These are phyloP conservation scores for Amphimallon solstitiale DNA, from an alignment of 2,888 invertebrate species.

Conservation along the genomic window DNA sequence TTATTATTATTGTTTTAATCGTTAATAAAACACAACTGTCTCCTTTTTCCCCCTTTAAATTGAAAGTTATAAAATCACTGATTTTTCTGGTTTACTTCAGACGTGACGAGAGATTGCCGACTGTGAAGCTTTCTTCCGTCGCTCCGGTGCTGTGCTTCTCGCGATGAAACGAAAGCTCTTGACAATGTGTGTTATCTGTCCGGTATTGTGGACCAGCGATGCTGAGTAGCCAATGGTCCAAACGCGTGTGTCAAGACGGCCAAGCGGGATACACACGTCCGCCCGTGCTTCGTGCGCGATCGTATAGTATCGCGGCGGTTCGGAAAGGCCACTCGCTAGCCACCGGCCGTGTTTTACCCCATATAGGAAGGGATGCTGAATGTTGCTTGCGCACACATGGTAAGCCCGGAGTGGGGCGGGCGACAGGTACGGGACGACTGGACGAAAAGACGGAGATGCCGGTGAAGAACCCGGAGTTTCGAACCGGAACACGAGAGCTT, in stretches of 20 bases:
- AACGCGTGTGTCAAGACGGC: slow-evolving; percentile 62
- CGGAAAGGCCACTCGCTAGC: slow-evolving; percentile 65
- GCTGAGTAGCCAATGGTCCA: slow-evolving; percentile 63
- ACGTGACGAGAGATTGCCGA: too few relatives aligned
- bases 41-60: too few relatives aligned
- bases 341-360: slow-evolving; percentile 67
- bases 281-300: slow-evolving; percentile 50
- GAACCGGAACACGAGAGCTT: slow-evolving; percentile 19
- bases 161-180: slow-evolving; percentile 30
- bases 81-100: too few relatives aligned
- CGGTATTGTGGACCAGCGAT: slow-evolving; percentile 56
- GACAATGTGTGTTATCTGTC: slow-evolving; percentile 36
- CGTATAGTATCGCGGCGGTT: slow-evolving; percentile 51
- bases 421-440: slow-evolving; percentile 45
- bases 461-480: slow-evolving; percentile 23
- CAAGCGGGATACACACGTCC: slow-evolving; percentile 55
- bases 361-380: slow-evolving; percentile 63
- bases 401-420: slow-evolving; percentile 54
- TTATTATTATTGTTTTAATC: too few relatives aligned
- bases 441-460: slow-evolving; percentile 46
- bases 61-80: too few relatives aligned
- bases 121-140: background rate
- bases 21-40: too few relatives aligned
- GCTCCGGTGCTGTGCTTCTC: background rate
- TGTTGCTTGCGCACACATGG: slow-evolving; percentile 61